Percentiles rank a stretch among this genome's conserved stretches.
Conservation (phyloP, 1,140 invertebrate genomes). For the Pseudomyrmex pallidus region DNA sequence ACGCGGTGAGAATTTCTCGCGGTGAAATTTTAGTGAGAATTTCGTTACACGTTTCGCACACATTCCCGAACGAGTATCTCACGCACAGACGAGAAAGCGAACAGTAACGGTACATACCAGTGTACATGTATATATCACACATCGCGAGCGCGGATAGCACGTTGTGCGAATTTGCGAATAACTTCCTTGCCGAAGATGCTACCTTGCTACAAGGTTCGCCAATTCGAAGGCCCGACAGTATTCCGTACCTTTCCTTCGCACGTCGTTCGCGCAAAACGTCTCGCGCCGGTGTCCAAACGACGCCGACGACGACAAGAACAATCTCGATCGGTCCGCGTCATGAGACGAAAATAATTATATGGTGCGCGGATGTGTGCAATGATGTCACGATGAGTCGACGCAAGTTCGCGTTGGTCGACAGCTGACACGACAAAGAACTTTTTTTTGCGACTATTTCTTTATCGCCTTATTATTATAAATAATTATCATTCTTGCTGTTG, state of each 20-base stretch:
- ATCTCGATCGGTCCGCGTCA: not conserved
- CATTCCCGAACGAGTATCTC: too few species aligned
- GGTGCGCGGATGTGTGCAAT: not conserved
- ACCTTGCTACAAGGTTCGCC: constrained; percentile 79
- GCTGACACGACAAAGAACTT: not conserved
- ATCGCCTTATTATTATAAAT: not conserved
- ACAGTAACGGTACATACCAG: too few species aligned
- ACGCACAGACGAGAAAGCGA: not conserved
- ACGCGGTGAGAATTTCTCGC: too few species aligned
- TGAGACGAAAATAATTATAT: not conserved
- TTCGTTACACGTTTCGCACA: too few species aligned
- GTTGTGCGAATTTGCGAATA: constrained; percentile 77
- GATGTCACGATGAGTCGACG: not conserved
- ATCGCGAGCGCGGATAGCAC: not conserved
- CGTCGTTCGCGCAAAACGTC: not conserved
- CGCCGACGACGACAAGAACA: not conserved
- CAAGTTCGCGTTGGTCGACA: not conserved
- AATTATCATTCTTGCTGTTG: not conserved
- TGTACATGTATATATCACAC: not conserved
- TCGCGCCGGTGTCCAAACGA: not conserved
- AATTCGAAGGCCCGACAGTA: constrained; percentile 83
- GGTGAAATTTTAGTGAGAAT: too few species aligned
- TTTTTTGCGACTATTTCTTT: not conserved
- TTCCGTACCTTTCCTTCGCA: constrained; percentile 76
- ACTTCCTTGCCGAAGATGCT: constrained; percentile 75